Evolutionary conservation across 2,888 invertebrate genomes (phyloP), one percentile per base, ranked within the genome.

Genomic region (Tipula vernalis): DNA sequence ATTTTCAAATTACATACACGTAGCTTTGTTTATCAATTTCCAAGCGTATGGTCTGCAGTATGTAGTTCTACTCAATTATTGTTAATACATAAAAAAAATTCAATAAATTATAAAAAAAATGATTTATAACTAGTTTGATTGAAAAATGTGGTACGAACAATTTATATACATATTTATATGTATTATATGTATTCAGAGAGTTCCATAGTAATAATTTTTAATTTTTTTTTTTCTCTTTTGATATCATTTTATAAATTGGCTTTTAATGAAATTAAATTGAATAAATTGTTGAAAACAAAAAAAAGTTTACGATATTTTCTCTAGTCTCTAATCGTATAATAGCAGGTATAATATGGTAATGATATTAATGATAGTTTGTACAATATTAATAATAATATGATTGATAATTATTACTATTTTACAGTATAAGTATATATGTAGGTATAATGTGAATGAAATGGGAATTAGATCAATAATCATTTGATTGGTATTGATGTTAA

Each of bases 211-310:
- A 71, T 13, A 71, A 28, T 71, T 71, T 71, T 51, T 15, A 51
- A 12, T 71, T 28, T 71, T 28, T 28, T 28, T 18, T 12, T 71
- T 10, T 10, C 28, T 71, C 71, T 71, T 71, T 71, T 71, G 71
- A 84, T 84, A 39, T 84, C 41, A 84, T 84, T 84, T 84, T 84
- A 39, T 84, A 41, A 84, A 84, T 84, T 84, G 84, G 84, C 84
- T 84, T 84, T 84, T 84, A 84, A 84, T 84, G 84, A 84, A 84
- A 84, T 84, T 84, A 84, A 84, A 84, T 84, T 84, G 84, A 39
- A 84, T 84, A 84, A 84, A 84, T 84, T 84, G 84, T 84, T 71
- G 28, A 71, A 71, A 28, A 28, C 0, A 28, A 71, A 71, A 71
- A 51, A 28, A 28, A 28, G 28, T 71, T 71, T 28, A 71, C 28